Evolutionary conservation across 2,797 vertebrate genomes (phyloP).

Genomic region (Crax fasciolata): DNA sequence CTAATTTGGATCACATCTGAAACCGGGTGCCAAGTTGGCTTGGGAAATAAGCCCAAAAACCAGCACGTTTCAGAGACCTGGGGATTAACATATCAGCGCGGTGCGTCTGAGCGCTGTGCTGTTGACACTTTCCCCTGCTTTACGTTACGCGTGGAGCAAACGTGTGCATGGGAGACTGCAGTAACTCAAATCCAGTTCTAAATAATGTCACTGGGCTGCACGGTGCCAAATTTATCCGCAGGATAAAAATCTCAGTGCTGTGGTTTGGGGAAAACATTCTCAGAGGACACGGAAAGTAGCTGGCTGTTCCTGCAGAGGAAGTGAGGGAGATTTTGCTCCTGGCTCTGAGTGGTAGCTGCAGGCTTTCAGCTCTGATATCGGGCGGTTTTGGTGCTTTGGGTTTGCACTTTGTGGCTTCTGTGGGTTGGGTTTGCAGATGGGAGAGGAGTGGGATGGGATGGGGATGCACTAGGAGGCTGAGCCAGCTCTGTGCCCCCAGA

Average conservation of each 20-base stretch:
- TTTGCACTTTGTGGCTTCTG: not conserved
- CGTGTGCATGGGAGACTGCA: constrained; percentile 34
- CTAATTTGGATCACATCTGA: constrained; percentile 70
- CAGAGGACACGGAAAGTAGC: constrained; percentile 29
- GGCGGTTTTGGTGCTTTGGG: not conserved
- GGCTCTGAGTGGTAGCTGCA: not conserved
- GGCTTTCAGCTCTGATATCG: not conserved
- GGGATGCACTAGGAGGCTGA: too few relatives aligned
- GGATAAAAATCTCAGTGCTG: not conserved
- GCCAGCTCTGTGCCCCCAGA: too few relatives aligned
- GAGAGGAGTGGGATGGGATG: not conserved
- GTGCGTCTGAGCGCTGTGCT: constrained; percentile 10
- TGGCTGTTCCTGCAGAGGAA: constrained; percentile 12
- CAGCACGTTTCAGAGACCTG: constrained; percentile 43
- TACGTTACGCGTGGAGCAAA: constrained; percentile 27
- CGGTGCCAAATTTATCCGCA: constrained; percentile 35
- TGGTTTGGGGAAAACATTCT: not conserved
- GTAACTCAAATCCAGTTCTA: constrained; percentile 67
- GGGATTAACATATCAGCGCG: constrained; percentile 50
- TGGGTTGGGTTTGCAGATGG: too few relatives aligned
- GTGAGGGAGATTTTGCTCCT: not conserved
- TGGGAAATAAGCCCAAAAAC: constrained; percentile 21
- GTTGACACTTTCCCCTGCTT: constrained; percentile 65
- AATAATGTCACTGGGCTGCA: constrained; percentile 30
- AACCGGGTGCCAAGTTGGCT: constrained; percentile 74